phyloP scores from a whole-genome alignment of 2,888 invertebrate species.

The Cosmopolites sordidus region DNA sequence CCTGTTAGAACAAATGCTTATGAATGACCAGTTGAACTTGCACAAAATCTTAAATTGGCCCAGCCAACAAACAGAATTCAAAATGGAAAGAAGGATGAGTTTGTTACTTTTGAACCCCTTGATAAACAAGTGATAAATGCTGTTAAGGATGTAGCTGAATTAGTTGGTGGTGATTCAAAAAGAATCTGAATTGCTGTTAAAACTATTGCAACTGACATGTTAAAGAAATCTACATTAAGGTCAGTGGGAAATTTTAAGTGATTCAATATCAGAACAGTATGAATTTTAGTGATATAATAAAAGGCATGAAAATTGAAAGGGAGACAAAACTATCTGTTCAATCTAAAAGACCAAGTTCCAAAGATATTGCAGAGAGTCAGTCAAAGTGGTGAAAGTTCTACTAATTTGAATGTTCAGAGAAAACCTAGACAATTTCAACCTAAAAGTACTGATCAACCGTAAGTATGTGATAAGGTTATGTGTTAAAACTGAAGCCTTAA shows the following conservation, averaged over 20 bases:
- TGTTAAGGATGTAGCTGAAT: conserved; percentile 67
- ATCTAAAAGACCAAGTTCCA: conserved; percentile 55
- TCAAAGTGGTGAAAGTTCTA: too few relatives aligned
- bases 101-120: too few relatives aligned
- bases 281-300: conserved; percentile 69
- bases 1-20: conserved; percentile 40
- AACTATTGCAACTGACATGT: conserved; percentile 53
- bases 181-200: conserved; percentile 68
- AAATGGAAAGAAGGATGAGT: conserved; percentile 28
- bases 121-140: conserved; percentile 55
- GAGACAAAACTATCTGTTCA: conserved; percentile 46
- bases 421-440: too few relatives aligned
- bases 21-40: conserved; percentile 37
- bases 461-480: too few relatives aligned
- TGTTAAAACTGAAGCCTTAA: too few relatives aligned
- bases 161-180: conserved; percentile 62
- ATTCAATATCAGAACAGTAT: too few relatives aligned
- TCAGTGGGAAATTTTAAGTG: too few relatives aligned
- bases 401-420: too few relatives aligned
- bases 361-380: conserved; percentile 30
- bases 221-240: conserved; percentile 13
- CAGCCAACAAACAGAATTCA: conserved; percentile 29
- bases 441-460: too few relatives aligned
- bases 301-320: conserved; percentile 74
- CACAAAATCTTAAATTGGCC: conserved; percentile 39